Percentiles rank a stretch among this genome's conserved stretches.
Evolutionary conservation across 2,888 invertebrate genomes (phyloP).

Genomic region (Allygus modestus): DNA sequence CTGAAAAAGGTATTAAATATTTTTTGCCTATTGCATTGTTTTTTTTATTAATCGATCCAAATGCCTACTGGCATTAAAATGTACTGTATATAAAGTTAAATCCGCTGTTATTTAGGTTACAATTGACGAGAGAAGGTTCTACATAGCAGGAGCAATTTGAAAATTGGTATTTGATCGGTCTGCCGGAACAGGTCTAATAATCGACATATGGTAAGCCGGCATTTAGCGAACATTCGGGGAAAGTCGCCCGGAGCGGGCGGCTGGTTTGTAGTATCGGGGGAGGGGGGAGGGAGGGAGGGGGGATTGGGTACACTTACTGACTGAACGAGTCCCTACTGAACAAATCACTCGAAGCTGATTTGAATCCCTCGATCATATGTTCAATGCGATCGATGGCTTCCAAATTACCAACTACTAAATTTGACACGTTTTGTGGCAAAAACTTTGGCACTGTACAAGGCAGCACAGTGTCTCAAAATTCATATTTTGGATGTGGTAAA

Average conservation of each 20-base stretch:
- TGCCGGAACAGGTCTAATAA: conserved; percentile 19
- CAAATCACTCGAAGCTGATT: neutral
- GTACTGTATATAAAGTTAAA: neutral
- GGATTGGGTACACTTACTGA: neutral
- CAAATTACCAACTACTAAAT: too few species aligned
- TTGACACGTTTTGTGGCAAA: too few species aligned
- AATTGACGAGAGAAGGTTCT: neutral
- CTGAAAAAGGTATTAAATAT: too few species aligned
- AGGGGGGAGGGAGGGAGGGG: neutral
- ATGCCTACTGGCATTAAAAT: too few species aligned
- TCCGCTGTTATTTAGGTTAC: neutral
- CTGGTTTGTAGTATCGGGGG: conserved; percentile 3
- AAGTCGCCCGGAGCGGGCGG: conserved; percentile 17
- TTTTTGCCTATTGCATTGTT: too few species aligned
- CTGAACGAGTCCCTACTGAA: neutral
- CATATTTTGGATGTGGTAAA: too few species aligned
- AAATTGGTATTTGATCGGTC: conserved; percentile 34
- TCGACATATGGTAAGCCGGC: conserved; percentile 37
- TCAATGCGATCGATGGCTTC: too few species aligned
- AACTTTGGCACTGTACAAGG: too few species aligned
- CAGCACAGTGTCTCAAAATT: too few species aligned
- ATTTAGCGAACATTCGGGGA: conserved; percentile 40
- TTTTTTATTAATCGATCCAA: too few species aligned
- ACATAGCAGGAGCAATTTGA: conserved; percentile 20
- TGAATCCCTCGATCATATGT: too few species aligned